phyloP scores from a whole-genome alignment of 2,797 vertebrate genomes.

The Mergus octosetaceus region DNA sequence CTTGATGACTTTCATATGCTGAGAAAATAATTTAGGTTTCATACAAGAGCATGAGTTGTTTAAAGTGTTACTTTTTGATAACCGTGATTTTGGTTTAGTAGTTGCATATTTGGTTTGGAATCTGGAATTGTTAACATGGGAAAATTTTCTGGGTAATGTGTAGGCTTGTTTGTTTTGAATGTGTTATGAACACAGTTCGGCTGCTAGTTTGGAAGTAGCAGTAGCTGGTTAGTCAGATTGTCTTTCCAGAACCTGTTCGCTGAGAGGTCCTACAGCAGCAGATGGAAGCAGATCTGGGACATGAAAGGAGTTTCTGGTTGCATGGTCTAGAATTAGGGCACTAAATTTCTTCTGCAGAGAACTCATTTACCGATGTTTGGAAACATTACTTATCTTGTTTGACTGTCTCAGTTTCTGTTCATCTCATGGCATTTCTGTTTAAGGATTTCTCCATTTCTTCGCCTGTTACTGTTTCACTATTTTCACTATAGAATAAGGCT shows the following conservation, averaged over 20 bases:
- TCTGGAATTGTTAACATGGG: conserved; percentile 61
- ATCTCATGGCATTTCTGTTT: neutral
- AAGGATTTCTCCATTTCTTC: neutral
- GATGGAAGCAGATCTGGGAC: neutral
- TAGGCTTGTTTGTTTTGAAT: conserved; percentile 71
- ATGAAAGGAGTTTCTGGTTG: neutral
- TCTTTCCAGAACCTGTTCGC: conserved; percentile 24
- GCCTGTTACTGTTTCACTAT: neutral
- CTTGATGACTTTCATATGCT: conserved; percentile 19
- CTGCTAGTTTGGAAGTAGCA: conserved; percentile 61
- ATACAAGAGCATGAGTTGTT: neutral
- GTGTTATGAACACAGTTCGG: conserved; percentile 63
- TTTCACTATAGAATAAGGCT: neutral
- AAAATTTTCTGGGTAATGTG: conserved; percentile 47
- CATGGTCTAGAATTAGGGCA: neutral
- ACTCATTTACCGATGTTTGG: neutral
- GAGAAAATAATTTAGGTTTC: conserved; percentile 9
- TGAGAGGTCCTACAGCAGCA: neutral
- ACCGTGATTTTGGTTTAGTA: conserved; percentile 21
- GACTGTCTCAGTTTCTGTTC: neutral
- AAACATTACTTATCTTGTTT: neutral
- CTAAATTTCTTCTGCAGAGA: neutral
- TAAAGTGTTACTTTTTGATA: conserved; percentile 55
- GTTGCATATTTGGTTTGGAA: conserved; percentile 60
- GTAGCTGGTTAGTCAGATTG: conserved; percentile 11